phyloP scores from a whole-genome alignment of 1,140 invertebrate species.

The Wasmannia auropunctata region DNA sequence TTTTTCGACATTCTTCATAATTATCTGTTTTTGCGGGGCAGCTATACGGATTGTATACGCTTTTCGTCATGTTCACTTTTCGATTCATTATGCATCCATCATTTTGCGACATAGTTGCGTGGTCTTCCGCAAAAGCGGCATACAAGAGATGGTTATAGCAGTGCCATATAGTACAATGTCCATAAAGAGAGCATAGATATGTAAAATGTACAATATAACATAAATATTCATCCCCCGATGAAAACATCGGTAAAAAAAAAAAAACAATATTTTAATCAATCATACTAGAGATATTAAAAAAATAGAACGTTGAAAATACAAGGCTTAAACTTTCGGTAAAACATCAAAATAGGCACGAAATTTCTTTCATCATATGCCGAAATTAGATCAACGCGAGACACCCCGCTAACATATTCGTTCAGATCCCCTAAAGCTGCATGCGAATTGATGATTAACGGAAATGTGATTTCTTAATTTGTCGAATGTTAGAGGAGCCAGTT shows the following conservation, averaged over 20 bases:
- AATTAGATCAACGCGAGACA: background rate
- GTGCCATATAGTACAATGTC: background rate
- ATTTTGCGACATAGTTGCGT: background rate
- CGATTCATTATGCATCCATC: background rate
- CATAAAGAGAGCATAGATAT: background rate
- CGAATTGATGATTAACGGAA: background rate
- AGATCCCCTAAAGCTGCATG: background rate
- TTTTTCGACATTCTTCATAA: background rate
- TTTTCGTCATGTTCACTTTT: background rate
- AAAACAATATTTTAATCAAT: conserved; percentile 30
- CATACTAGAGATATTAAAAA: background rate
- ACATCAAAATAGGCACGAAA: background rate
- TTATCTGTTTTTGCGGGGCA: background rate
- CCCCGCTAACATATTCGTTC: background rate
- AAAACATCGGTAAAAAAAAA: background rate
- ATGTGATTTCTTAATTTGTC: background rate
- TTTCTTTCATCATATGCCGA: background rate
- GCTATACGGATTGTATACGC: background rate
- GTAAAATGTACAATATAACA: conserved; percentile 6
- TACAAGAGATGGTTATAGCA: background rate
- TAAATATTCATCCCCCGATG: conserved; percentile 6
- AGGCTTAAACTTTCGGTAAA: background rate
- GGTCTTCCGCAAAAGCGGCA: background rate
- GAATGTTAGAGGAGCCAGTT: background rate
- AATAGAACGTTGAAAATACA: background rate